These are phyloP conservation scores for Pinna nobilis DNA, from an alignment of 1,140 invertebrate species.

Conservation along the genomic window DNA sequence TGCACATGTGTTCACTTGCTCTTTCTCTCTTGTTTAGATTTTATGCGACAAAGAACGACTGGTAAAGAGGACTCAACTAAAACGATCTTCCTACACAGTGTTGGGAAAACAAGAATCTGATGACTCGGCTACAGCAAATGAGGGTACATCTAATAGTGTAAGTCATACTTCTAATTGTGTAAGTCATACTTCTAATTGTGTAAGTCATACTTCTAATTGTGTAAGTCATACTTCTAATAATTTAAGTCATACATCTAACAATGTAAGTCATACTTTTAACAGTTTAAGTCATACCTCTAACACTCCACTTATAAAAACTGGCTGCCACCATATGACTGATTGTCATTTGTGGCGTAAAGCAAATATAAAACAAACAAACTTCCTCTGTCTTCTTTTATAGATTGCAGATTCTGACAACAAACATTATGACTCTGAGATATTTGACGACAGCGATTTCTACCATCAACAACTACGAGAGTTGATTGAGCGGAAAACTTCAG, in stretches of 20 bases:
- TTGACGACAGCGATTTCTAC: constrained; percentile 98
- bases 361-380: background rate
- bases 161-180: no score
- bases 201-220: no score
- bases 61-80: constrained; percentile 86
- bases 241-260: no score
- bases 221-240: no score
- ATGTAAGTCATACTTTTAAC: no score
- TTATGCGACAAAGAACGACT: constrained; percentile 86
- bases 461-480: constrained; percentile 93
- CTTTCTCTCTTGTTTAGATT: constrained; percentile 73
- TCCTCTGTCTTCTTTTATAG: constrained; percentile 5
- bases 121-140: background rate
- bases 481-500: constrained; percentile 91
- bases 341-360: no score
- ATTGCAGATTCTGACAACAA: constrained; percentile 31
- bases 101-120: constrained; percentile 76
- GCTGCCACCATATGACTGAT: no score
- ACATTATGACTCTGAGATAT: constrained; percentile 87
- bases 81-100: constrained; percentile 84
- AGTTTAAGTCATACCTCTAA: no score
- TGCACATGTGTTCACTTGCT: constrained; percentile 78
- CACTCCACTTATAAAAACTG: no score
- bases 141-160: no score
- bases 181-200: no score